Percentiles rank a stretch among this genome's conserved stretches.
phyloP scores from a whole-genome alignment of 92 coral and sea anemone species.

The Galaxea fascicularis region DNA sequence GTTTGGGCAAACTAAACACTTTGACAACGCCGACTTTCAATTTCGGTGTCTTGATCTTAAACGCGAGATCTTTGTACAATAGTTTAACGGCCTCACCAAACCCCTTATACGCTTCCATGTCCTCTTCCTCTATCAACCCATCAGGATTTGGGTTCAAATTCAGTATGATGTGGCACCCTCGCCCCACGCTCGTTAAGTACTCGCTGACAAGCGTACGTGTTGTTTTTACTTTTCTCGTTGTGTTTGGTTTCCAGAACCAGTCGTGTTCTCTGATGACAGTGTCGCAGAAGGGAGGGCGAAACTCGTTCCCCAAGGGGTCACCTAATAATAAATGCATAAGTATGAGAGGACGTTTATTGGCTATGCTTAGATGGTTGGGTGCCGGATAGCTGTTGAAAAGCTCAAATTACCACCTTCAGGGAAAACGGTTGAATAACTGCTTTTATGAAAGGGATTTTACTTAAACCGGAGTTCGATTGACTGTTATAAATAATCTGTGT shows the following conservation, averaged over 20 bases:
- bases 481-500: no score
- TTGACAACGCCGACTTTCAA: constrained; percentile 35
- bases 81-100: constrained; percentile 69
- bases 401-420: no score
- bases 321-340: no score
- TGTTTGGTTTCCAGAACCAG: constrained; percentile 79
- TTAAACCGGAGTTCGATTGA: no score
- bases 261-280: constrained; percentile 80
- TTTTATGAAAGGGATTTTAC: no score
- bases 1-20: constrained; percentile 14
- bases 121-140: constrained; percentile 71
- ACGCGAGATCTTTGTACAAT: constrained; percentile 50
- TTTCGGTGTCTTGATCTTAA: constrained; percentile 37
- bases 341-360: no score
- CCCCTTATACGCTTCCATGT: constrained; percentile 68
- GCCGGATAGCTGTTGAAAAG: no score
- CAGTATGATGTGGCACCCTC: constrained; percentile 78
- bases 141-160: constrained; percentile 72
- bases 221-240: constrained; percentile 65
- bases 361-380: no score
- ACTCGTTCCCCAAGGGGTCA: constrained; percentile 68
- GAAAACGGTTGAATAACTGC: no score
- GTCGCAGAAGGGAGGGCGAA: constrained; percentile 85
- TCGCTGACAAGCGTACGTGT: constrained; percentile 58
- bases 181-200: constrained; percentile 81